These are phyloP conservation scores for Marcusenius ussheri DNA, from an alignment of 2,113 vertebrate genomes.

Conservation along the genomic window DNA sequence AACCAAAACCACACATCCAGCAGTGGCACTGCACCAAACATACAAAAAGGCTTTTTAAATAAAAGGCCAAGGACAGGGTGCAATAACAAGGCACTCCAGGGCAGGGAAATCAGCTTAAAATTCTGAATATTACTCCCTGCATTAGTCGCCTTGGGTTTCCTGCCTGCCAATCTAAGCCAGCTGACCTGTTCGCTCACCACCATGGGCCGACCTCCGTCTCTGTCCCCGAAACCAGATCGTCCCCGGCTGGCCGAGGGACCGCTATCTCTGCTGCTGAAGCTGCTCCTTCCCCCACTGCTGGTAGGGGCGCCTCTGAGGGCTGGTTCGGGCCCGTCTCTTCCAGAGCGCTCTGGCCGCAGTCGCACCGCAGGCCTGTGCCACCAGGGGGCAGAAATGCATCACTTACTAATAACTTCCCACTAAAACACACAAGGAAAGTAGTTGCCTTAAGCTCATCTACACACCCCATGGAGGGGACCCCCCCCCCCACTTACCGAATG, in stretches of 20 bases:
- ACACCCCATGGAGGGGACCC: background rate
- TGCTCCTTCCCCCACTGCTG: conserved; percentile 54
- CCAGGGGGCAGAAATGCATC: background rate
- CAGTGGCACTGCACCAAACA: background rate
- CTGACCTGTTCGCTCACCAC: conserved; percentile 69
- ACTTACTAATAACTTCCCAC: background rate
- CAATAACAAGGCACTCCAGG: background rate
- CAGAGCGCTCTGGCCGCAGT: conserved; percentile 73
- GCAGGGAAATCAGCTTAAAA: background rate
- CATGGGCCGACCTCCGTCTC: conserved; percentile 70
- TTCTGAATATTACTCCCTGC: background rate
- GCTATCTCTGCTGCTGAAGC: conserved; percentile 48
- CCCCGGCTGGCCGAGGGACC: conserved; percentile 67
- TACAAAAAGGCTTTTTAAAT: background rate
- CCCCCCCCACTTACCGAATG: conserved; percentile 62
- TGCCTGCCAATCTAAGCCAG: background rate
- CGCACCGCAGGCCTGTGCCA: conserved; percentile 52
- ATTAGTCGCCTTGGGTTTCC: background rate
- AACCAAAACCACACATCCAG: background rate
- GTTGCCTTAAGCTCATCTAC: background rate
- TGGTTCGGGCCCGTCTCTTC: conserved; percentile 75
- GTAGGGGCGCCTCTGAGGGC: conserved; percentile 68
- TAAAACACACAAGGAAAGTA: background rate
- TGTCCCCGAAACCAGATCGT: conserved; percentile 66
- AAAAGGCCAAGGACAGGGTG: background rate